A percentile compares a stretch with the other conserved stretches of the same genome.
Evolutionary conservation across 1,140 invertebrate species (phyloP).

Genomic region (Drosophila quadrilineata): DNA sequence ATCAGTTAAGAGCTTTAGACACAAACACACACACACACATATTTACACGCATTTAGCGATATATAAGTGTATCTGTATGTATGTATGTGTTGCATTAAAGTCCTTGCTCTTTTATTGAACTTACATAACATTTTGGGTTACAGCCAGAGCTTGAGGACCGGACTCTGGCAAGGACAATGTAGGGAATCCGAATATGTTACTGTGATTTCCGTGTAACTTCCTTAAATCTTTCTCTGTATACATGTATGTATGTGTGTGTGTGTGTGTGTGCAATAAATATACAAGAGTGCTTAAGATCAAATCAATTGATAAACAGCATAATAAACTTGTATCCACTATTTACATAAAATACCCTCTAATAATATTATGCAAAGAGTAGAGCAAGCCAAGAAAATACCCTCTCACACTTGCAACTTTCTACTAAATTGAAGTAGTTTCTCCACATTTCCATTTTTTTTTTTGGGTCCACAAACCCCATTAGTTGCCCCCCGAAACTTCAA

Average conservation of each 20-base stretch:
- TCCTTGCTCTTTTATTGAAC: slow-evolving; percentile 61
- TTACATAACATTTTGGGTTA: slow-evolving; percentile 70
- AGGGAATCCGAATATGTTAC: slow-evolving; percentile 54
- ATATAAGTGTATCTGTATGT: not conserved
- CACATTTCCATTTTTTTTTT: slow-evolving; percentile 3
- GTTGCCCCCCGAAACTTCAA: too few relatives aligned
- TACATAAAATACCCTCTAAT: slow-evolving; percentile 62
- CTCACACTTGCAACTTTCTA: slow-evolving; percentile 44
- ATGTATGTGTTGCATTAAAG: slow-evolving; percentile 21
- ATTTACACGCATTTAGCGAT: not conserved
- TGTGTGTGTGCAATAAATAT: slow-evolving; percentile 66
- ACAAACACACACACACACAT: slow-evolving; percentile 17
- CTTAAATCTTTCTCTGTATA: slow-evolving; percentile 26
- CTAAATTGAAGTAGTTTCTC: slow-evolving; percentile 49
- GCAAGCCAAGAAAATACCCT: slow-evolving; percentile 17
- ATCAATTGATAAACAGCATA: slow-evolving; percentile 78
- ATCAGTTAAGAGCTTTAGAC: slow-evolving; percentile 76
- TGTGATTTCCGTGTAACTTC: slow-evolving; percentile 71
- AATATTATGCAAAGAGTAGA: slow-evolving; percentile 58
- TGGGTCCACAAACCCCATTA: slow-evolving; percentile 24
- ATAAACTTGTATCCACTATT: slow-evolving; percentile 76
- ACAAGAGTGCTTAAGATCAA: slow-evolving; percentile 76
- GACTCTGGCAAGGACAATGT: slow-evolving; percentile 38
- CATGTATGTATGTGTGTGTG: slow-evolving; percentile 2
- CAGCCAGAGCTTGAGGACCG: slow-evolving; percentile 30